A percentile compares a stretch with the other conserved stretches of the same genome.
These are phyloP conservation scores for Dugesia japonica DNA, from an alignment of 2,888 invertebrate species.

Conservation along the genomic window DNA sequence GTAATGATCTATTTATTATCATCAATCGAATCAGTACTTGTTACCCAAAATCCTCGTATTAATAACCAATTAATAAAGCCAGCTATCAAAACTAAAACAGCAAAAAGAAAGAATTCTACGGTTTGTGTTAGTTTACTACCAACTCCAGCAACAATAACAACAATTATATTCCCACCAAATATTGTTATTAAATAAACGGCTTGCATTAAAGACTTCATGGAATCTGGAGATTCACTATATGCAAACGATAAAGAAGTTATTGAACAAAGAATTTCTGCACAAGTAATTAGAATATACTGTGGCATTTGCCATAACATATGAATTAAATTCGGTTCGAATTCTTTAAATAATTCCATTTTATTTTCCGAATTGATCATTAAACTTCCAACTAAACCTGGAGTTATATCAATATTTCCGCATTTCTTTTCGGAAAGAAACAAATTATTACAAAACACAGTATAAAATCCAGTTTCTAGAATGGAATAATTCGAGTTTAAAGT, in stretches of 20 bases:
- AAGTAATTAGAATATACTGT: conserved; percentile 37
- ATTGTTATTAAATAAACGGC: conserved; percentile 79
- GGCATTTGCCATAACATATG: conserved; percentile 37
- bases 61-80: conserved; percentile 29
- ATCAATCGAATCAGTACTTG: neutral
- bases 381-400: neutral
- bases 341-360: neutral
- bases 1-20: too few species aligned
- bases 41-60: neutral
- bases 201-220: conserved; percentile 82
- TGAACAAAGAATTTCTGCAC: conserved; percentile 38
- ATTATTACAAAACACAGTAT: neutral
- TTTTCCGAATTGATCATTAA: neutral
- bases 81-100: conserved; percentile 63
- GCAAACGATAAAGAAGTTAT: conserved; percentile 37
- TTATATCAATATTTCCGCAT: neutral
- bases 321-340: conserved; percentile 34
- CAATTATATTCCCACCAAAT: conserved; percentile 78
- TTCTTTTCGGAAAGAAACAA: neutral
- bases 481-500: neutral
- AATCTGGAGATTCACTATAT: conserved; percentile 55
- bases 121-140: conserved; percentile 62
- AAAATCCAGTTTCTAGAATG: neutral
- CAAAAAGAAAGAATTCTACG: conserved; percentile 70
- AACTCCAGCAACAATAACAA: conserved; percentile 68